Percentiles rank a stretch among this genome's conserved stretches.
Evolutionary conservation across 1,140 invertebrate species (phyloP).

Genomic region (Nasonia giraulti): DNA sequence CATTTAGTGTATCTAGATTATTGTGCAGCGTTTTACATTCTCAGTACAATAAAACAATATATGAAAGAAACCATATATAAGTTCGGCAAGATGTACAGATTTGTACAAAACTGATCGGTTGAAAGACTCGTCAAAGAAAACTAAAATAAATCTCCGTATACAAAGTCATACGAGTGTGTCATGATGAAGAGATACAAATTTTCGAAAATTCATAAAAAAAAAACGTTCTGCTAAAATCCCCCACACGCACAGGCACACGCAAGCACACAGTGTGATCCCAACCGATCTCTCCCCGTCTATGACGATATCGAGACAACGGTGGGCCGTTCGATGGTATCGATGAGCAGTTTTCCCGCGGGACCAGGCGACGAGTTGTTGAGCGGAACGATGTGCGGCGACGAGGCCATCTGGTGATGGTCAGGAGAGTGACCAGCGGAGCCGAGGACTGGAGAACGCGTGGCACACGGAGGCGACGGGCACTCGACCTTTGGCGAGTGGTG

Average conservation of each 20-base stretch:
- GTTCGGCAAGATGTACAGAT: neutral
- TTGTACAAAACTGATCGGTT: neutral
- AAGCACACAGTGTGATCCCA: too few species aligned
- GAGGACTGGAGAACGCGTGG: slow-evolving; percentile 64
- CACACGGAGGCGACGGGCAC: slow-evolving; percentile 65
- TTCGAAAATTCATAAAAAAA: too few species aligned
- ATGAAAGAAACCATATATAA: neutral
- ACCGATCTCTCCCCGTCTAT: slow-evolving; percentile 47
- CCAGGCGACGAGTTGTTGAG: slow-evolving; percentile 63
- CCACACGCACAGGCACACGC: too few species aligned
- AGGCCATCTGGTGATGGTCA: slow-evolving; percentile 66
- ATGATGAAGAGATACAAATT: neutral
- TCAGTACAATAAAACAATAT: too few species aligned
- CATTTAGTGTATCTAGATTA: neutral
- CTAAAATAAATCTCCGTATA: too few species aligned
- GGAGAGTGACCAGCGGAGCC: slow-evolving; percentile 65
- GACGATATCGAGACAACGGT: slow-evolving; percentile 69
- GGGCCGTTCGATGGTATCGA: slow-evolving; percentile 64
- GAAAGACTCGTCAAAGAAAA: too few species aligned
- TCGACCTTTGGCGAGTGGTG: slow-evolving; percentile 69
- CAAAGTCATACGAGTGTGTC: neutral
- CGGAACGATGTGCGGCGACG: slow-evolving; percentile 65
- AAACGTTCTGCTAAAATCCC: too few species aligned
- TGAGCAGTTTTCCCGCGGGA: slow-evolving; percentile 50
- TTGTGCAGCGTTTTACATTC: neutral